phyloP scores from a whole-genome alignment of 2,888 invertebrate species.

The Melanophora roralis region DNA sequence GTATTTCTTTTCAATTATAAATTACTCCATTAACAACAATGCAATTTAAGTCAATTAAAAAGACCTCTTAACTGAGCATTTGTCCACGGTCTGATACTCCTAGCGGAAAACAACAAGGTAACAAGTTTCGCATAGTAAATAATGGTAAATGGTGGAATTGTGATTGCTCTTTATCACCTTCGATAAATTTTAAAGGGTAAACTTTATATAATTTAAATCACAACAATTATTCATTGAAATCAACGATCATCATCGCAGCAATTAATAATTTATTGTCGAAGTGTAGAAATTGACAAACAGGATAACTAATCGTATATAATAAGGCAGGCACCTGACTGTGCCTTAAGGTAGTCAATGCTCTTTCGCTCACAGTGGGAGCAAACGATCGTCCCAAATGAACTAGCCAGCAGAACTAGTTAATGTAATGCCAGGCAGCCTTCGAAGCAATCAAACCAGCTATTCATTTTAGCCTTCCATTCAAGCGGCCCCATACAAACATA shows the following conservation, averaged over 20 bases:
- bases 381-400: background rate
- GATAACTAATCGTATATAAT: conserved; percentile 62
- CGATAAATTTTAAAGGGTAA: conserved; percentile 50
- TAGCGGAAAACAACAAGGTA: background rate
- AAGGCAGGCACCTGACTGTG: conserved; percentile 61
- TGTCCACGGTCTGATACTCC: too few species aligned
- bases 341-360: conserved; percentile 56
- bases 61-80: conserved; percentile 7
- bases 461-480: background rate
- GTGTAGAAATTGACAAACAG: conserved; percentile 63
- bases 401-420: background rate
- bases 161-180: conserved; percentile 59
- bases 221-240: conserved; percentile 63
- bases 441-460: background rate
- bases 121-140: conserved; percentile 39
- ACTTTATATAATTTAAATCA: conserved; percentile 61
- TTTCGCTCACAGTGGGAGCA: conserved; percentile 48
- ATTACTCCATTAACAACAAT: conserved; percentile 58
- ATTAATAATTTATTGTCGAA: conserved; percentile 63
- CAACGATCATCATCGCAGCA: conserved; percentile 60
- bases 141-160: conserved; percentile 32
- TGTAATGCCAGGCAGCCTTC: background rate
- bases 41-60: conserved; percentile 61
- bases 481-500: background rate
- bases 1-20: conserved; percentile 55